Evolutionary conservation across 2,797 vertebrate genomes (phyloP), one percentile per base, ranked within the genome.

Genomic region (Bradypodion ventrale): DNA sequence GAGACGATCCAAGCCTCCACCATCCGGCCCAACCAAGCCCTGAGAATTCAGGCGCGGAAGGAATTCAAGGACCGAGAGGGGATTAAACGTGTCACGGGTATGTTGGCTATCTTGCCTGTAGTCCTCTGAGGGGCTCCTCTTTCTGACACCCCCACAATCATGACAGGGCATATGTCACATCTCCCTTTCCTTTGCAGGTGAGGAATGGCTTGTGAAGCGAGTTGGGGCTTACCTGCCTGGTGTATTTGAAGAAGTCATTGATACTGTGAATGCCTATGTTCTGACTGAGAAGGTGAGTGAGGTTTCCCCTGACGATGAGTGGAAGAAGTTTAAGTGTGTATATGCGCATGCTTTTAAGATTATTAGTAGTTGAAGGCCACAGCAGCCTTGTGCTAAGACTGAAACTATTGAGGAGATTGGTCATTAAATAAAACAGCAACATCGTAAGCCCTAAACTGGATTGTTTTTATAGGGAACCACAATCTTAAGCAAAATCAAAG

Each of bases 151-250:
- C 60, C 8, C 29, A 19, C 62, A 29, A 27, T 8, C 5, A 19
- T 7, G 7, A 27, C 72, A 62, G 46, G 75, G 4, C 16, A 7
- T 8, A n/a, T 65, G 7, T 60, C 13, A 42, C 49, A 25, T 40
- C 23, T 82, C 23, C 56, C 27, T 21, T 62, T n/a, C 21, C 46
- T 52, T 52, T 32, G 3, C 91, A 98, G 98, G 98, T 63, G 98
- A 99, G 93, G 98, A 98, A 92, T 99, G 98, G 98, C 94, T 98
- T 90, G 97, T 98, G 82, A 95, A 96, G 74, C 96, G 97, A 1
- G 97, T 98, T 78, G 98, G 98, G 0, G 98, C 98, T 0, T 98
- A 99, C 85, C 97, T 99, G 0, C 98, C 98, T 0, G 97, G 96
- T 0, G 98, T 97, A 5, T 97, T 97, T 0, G 98, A 99, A 79